Evolutionary conservation across 2,113 vertebrate genomes (phyloP).

Genomic region (Mustelus asterias): DNA sequence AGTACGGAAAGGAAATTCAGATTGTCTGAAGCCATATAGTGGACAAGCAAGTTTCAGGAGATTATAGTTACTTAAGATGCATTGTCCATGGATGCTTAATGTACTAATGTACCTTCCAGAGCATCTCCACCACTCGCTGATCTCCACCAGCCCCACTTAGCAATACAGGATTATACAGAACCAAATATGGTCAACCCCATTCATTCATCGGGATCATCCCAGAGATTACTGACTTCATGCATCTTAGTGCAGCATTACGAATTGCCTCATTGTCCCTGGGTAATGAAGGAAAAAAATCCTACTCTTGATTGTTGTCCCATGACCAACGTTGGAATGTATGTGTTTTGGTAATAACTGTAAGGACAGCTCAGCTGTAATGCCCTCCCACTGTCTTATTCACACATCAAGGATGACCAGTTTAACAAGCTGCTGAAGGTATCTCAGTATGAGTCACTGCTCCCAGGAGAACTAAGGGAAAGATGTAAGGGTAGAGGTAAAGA

Average conservation of each 20-base stretch:
- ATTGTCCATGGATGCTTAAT: not conserved
- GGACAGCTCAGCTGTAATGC: not conserved
- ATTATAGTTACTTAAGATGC: not conserved
- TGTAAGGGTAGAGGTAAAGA: not conserved
- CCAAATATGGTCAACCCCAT: not conserved
- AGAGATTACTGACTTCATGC: not conserved
- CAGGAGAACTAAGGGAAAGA: not conserved
- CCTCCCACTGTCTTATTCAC: not conserved
- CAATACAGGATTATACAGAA: not conserved
- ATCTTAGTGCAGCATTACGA: not conserved
- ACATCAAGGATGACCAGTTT: not conserved
- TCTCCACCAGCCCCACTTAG: not conserved
- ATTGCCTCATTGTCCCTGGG: not conserved
- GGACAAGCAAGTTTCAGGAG: not conserved
- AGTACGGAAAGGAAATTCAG: too few species aligned
- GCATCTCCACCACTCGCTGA: not conserved
- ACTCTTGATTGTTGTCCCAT: not conserved
- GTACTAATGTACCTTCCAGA: not conserved
- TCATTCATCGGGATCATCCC: not conserved
- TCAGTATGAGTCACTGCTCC: not conserved
- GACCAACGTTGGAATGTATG: not conserved
- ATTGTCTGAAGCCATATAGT: not conserved
- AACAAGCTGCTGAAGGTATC: not conserved
- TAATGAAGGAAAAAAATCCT: not conserved
- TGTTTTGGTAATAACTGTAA: not conserved